phyloP scores from a whole-genome alignment of 1,140 invertebrate species.

The Drosophila baimaii region DNA sequence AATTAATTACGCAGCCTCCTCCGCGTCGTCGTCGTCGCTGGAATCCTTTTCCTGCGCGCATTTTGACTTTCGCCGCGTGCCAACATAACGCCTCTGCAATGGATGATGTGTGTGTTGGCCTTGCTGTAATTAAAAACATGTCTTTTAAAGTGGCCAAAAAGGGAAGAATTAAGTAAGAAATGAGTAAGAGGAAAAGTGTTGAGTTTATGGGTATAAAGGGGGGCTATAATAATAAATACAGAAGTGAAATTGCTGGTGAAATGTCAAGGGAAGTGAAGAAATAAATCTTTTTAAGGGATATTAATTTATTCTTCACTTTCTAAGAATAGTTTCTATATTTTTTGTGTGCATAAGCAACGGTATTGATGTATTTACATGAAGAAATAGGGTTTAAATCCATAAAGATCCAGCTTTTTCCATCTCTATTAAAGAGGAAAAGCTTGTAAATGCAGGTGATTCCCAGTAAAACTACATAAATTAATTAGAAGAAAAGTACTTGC shows the following conservation, averaged over 20 bases:
- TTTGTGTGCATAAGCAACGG: neutral
- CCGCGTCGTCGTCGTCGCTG: neutral
- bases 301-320: neutral
- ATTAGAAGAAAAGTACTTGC: neutral
- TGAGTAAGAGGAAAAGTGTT: slow-evolving; percentile 45
- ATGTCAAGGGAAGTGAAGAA: neutral
- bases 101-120: slow-evolving; percentile 24
- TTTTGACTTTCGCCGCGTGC: slow-evolving; percentile 57
- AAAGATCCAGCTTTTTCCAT: too few species aligned
- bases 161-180: neutral
- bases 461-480: neutral
- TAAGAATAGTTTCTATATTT: neutral
- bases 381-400: too few species aligned
- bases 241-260: neutral
- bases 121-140: slow-evolving; percentile 35
- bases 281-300: neutral
- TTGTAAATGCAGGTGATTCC: too few species aligned
- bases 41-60: slow-evolving; percentile 39
- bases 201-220: slow-evolving; percentile 4
- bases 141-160: slow-evolving; percentile 6
- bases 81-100: slow-evolving; percentile 16
- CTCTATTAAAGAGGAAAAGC: too few species aligned
- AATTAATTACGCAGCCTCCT: slow-evolving; percentile 44
- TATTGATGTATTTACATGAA: too few species aligned
- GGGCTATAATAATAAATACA: neutral